Evolutionary conservation across 1,140 invertebrate genomes (phyloP).

Genomic region (Brachionus paranguensis): DNA sequence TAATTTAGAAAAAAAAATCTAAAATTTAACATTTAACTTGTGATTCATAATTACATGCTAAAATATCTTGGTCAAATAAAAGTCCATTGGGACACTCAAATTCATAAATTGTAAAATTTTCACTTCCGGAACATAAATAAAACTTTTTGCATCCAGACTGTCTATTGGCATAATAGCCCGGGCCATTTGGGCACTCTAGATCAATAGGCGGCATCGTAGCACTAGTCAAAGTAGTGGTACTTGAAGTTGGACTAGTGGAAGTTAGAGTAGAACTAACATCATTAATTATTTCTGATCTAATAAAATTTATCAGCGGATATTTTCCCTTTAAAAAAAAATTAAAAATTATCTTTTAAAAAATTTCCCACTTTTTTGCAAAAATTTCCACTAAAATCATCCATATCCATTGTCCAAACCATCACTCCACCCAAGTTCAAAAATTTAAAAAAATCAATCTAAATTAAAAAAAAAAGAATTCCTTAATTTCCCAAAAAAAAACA

Average conservation of each 20-base stretch:
- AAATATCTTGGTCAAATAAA: not conserved
- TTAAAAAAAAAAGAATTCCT: no score
- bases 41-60: not conserved
- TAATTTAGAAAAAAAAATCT: not conserved
- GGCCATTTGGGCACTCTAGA: not conserved
- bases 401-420: conserved; percentile 92
- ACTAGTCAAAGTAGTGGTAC: not conserved
- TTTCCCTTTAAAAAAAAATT: conserved; percentile 41
- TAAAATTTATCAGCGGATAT: conserved; percentile 47
- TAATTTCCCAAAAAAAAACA: not conserved
- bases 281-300: not conserved
- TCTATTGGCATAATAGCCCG: not conserved
- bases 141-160: not conserved
- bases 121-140: not conserved
- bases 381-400: conserved; percentile 60
- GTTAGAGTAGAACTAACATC: not conserved
- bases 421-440: conserved; percentile 83
- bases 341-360: not conserved
- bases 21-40: not conserved
- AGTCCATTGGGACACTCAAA: not conserved
- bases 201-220: not conserved
- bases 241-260: not conserved
- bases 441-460: conserved; percentile 79
- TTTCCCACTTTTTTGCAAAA: conserved; percentile 43
- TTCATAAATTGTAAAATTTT: not conserved